Evolutionary conservation across 1,140 invertebrate species (phyloP).

Genomic region (Nasonia longicornis): DNA sequence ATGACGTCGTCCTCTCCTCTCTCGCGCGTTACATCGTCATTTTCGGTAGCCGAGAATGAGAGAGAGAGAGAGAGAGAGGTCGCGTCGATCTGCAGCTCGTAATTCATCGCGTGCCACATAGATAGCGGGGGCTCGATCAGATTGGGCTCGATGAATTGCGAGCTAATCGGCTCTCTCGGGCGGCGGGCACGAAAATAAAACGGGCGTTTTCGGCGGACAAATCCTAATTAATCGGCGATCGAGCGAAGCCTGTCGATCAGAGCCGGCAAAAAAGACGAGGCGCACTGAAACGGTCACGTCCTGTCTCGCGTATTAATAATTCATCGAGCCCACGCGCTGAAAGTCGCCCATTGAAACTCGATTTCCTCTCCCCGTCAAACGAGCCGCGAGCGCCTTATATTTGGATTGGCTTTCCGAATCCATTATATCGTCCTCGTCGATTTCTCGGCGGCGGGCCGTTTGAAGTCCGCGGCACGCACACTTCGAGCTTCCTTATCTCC

Average conservation of each 20-base stretch:
- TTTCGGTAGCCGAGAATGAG: no score
- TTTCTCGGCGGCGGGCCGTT: neutral
- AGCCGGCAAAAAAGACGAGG: neutral
- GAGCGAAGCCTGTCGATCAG: no score
- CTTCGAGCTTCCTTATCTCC: neutral
- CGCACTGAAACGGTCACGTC: neutral
- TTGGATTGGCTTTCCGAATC: neutral
- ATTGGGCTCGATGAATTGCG: no score
- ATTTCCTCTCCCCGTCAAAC: neutral
- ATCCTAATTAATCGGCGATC: neutral
- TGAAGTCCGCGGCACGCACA: neutral
- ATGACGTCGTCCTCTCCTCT: neutral
- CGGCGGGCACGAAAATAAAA: neutral
- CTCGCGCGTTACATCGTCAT: neutral
- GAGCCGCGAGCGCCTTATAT: neutral
- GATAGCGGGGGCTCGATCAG: no score
- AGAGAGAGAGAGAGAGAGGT: no score
- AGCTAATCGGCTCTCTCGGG: neutral
- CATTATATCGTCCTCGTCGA: neutral
- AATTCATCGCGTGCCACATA: neutral
- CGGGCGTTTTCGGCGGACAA: neutral
- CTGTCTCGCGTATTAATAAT: constrained; percentile 7
- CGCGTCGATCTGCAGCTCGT: no score
- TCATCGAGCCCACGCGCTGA: neutral
- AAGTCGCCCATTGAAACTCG: no score